A percentile compares a stretch with the other conserved stretches of the same genome.
Evolutionary conservation across 2,888 invertebrate species (phyloP).

Genomic region (Clitarchus hookeri): DNA sequence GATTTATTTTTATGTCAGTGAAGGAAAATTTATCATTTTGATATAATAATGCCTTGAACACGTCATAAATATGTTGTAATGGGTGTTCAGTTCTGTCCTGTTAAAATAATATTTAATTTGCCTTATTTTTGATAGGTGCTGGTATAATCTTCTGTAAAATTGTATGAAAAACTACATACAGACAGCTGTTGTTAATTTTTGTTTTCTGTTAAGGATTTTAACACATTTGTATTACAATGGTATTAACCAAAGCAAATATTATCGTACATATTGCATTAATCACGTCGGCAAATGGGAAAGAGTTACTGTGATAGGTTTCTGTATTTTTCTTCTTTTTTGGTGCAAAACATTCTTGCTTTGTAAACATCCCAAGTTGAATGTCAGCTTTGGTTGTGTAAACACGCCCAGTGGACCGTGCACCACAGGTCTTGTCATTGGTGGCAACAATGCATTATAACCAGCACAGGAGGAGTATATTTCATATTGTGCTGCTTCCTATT

Average conservation of each 20-base stretch:
- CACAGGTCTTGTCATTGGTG: not conserved
- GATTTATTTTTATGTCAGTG: not conserved
- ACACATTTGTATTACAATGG: not conserved
- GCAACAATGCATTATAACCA: slow-evolving; percentile 9
- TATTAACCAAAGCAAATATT: slow-evolving; percentile 4
- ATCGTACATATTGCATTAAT: not conserved
- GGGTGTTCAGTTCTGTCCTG: not conserved
- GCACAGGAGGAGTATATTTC: not conserved
- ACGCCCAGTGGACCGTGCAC: not conserved
- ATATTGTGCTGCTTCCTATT: slow-evolving; percentile 21
- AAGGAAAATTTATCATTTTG: not conserved
- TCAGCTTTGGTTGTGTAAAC: slow-evolving; percentile 14
- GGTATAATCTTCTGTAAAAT: slow-evolving; percentile 14
- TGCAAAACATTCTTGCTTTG: slow-evolving; percentile 19
- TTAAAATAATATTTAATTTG: not conserved
- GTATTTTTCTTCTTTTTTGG: slow-evolving; percentile 11
- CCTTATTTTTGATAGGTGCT: slow-evolving; percentile 10
- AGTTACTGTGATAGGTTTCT: slow-evolving; percentile 16
- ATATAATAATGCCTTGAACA: not conserved
- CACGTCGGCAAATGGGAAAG: not conserved
- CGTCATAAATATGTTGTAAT: not conserved
- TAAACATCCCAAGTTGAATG: not conserved
- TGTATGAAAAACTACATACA: slow-evolving; percentile 7
- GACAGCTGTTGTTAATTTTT: not conserved
- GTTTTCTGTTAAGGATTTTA: not conserved